These are phyloP conservation scores for Eupelmus urozonus DNA, from an alignment of 2,888 invertebrate genomes.

Conservation along the genomic window DNA sequence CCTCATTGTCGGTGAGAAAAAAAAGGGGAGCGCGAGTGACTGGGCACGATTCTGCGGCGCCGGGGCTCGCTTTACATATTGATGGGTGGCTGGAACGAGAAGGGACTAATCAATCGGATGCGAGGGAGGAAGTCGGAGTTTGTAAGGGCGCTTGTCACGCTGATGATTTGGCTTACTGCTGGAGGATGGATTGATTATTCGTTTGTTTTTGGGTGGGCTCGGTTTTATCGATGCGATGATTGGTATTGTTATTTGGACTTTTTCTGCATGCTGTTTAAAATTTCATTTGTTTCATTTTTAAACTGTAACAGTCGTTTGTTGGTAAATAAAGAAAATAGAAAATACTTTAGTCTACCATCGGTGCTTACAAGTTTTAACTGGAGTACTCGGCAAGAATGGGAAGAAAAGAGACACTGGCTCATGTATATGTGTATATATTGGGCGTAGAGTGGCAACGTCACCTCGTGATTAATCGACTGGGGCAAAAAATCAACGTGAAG, in stretches of 20 bases:
- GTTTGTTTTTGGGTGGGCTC: background rate
- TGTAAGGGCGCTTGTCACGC: conserved; percentile 21
- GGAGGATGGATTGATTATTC: conserved; percentile 18
- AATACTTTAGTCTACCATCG: too few relatives aligned
- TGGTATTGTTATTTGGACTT: background rate
- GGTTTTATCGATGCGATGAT: background rate
- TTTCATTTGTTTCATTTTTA: background rate
- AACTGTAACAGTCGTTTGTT: too few relatives aligned
- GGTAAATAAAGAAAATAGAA: too few relatives aligned
- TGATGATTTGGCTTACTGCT: conserved; percentile 30
- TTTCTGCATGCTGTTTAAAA: background rate
- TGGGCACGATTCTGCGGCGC: conserved; percentile 1
- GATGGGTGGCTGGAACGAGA: background rate
- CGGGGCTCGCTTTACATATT: conserved; percentile 11
- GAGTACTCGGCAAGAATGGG: background rate
- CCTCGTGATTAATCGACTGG: conserved; percentile 59
- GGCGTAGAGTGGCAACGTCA: conserved; percentile 59
- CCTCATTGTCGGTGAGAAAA: conserved; percentile 1
- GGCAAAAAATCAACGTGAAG: conserved; percentile 46
- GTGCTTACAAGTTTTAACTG: background rate
- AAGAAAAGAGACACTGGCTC: background rate
- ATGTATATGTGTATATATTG: background rate
- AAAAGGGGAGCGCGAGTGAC: conserved; percentile 2
- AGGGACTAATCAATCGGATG: conserved; percentile 19
- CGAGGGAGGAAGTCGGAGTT: background rate